Percentiles rank a stretch among this genome's conserved stretches.
Conservation (phyloP, 2,888 invertebrate genomes). For the Imbricaverruca yamaguchii region DNA sequence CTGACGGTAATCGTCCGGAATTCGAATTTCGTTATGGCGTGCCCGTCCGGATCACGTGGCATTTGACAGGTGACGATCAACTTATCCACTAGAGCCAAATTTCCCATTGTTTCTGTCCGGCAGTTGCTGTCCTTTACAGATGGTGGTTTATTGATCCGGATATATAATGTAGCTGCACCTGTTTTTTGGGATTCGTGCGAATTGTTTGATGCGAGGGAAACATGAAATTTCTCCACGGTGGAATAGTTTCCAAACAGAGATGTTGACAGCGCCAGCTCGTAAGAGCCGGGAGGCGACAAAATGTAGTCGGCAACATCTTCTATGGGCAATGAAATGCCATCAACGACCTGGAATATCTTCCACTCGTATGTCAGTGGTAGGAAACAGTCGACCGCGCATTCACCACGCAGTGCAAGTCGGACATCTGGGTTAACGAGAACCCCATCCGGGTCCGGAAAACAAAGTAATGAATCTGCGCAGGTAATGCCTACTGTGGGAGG, state of each 20-base stretch:
- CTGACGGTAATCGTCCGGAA: not conserved
- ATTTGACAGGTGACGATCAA: not conserved
- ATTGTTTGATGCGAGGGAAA: not conserved
- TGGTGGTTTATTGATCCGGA: slow-evolving; percentile 2
- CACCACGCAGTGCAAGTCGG: not conserved
- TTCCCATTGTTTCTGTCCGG: not conserved
- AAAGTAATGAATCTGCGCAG: not conserved
- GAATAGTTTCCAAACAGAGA: not conserved
- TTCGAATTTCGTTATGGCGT: not conserved
- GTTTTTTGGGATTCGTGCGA: not conserved
- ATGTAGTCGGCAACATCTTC: not conserved
- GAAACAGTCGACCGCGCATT: not conserved
- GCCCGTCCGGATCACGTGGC: not conserved
- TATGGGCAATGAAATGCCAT: not conserved
- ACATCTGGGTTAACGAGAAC: not conserved
- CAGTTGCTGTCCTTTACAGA: not conserved
- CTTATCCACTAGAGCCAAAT: not conserved
- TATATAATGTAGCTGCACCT: not conserved
- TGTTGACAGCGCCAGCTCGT: not conserved
- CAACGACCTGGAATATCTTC: not conserved
- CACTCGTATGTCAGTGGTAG: slow-evolving; percentile 2
- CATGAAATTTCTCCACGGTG: not conserved
- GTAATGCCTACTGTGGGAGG: slow-evolving; percentile 1
- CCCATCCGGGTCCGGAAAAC: not conserved
- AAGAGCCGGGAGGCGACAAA: not conserved